Percentiles rank a stretch among this genome's conserved stretches.
Evolutionary conservation across 2,888 invertebrate species (phyloP).

Genomic region (Tortrix viridana): DNA sequence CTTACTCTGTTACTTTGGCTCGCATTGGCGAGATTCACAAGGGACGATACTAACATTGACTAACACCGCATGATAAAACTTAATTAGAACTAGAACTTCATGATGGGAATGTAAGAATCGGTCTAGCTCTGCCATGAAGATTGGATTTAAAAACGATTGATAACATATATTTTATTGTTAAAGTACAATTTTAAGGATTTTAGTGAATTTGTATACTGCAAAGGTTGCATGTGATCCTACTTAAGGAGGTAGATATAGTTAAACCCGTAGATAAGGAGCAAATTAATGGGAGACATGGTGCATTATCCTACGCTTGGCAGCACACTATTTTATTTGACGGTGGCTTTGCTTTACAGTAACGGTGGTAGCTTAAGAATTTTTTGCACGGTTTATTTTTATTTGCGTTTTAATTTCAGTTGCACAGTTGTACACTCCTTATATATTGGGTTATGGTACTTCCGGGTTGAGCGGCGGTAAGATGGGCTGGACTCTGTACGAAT

Average conservation of each 20-base stretch:
- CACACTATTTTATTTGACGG: slow-evolving; percentile 56
- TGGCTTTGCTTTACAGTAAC: slow-evolving; percentile 72
- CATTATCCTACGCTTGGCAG: slow-evolving; percentile 78
- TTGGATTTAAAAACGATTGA: neutral
- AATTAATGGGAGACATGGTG: slow-evolving; percentile 84
- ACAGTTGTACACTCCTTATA: slow-evolving; percentile 83
- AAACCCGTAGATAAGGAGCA: slow-evolving; percentile 60
- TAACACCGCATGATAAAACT: slow-evolving; percentile 32
- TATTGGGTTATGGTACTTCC: slow-evolving; percentile 79
- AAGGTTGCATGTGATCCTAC: slow-evolving; percentile 59
- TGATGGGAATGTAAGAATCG: slow-evolving; percentile 7
- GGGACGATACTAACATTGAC: slow-evolving; percentile 30
- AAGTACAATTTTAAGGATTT: neutral
- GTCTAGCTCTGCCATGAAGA: neutral
- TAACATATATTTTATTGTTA: neutral
- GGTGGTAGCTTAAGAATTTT: slow-evolving; percentile 69
- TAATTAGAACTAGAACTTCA: neutral
- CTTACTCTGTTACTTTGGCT: slow-evolving; percentile 9
- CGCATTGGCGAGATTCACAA: slow-evolving; percentile 9
- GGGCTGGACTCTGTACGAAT: slow-evolving; percentile 83
- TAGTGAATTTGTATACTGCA: neutral
- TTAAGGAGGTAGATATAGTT: slow-evolving; percentile 53
- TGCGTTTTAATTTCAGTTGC: slow-evolving; percentile 83
- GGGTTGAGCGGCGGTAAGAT: slow-evolving; percentile 75
- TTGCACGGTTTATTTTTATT: slow-evolving; percentile 81